Conservation (phyloP, 1,140 invertebrate genomes). For the Diorhabda sublineata region DNA sequence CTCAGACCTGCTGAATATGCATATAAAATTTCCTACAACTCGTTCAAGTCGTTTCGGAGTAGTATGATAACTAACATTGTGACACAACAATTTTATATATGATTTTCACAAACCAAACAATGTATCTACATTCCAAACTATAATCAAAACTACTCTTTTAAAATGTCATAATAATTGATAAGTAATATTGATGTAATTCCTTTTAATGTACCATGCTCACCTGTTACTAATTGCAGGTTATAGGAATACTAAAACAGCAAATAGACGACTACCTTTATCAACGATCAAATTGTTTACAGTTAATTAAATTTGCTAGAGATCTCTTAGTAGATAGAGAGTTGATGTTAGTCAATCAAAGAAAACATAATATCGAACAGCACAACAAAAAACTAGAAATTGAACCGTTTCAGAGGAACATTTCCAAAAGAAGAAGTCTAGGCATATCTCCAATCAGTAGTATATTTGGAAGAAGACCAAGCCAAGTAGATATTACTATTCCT, state of each 20-base stretch:
- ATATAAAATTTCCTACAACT: no score
- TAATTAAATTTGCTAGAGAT: slow-evolving; percentile 69
- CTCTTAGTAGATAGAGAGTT: slow-evolving; percentile 75
- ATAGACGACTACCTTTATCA: slow-evolving; percentile 73
- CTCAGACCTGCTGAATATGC: no score
- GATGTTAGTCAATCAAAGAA: slow-evolving; percentile 62
- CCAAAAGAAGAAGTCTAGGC: slow-evolving; percentile 68
- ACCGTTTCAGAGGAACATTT: slow-evolving; percentile 56
- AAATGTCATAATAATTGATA: no score
- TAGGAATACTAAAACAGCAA: slow-evolving; percentile 69
- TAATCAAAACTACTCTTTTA: no score
- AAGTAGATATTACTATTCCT: slow-evolving; percentile 36
- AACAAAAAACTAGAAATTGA: slow-evolving; percentile 36
- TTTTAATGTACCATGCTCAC: no score
- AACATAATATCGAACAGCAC: slow-evolving; percentile 46
- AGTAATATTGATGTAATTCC: no score
- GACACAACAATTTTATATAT: no score
- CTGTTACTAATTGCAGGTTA: slow-evolving; percentile 33
- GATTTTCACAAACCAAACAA: no score
- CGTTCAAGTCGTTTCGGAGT: no score
- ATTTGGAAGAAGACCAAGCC: slow-evolving; percentile 58
- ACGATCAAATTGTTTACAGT: slow-evolving; percentile 62
- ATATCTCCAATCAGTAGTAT: slow-evolving; percentile 63
- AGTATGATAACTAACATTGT: no score
- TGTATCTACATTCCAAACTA: no score